phyloP scores from a whole-genome alignment of 92 coral and sea anemone genomes.

The Epizoanthus scotinus region DNA sequence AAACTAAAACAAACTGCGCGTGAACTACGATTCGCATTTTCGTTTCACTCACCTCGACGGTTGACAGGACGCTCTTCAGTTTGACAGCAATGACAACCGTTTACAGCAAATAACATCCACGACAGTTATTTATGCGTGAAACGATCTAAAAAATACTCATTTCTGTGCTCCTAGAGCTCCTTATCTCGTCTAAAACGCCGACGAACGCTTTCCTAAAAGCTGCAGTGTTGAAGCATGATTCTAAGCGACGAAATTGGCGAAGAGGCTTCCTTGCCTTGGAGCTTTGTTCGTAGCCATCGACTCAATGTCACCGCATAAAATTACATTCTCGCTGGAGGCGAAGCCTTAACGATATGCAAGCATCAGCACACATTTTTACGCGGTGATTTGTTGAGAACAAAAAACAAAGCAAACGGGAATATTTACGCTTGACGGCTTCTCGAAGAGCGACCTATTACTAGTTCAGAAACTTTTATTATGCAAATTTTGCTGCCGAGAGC shows the following conservation, averaged over 20 bases:
- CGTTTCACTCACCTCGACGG: conserved; percentile 28
- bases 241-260: not conserved
- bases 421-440: conserved; percentile 40
- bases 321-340: conserved; percentile 11
- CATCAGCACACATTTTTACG: conserved; percentile 17
- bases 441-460: conserved; percentile 26
- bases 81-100: conserved; percentile 30
- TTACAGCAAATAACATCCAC: conserved; percentile 28
- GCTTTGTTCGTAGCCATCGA: conserved; percentile 36
- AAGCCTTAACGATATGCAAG: conserved; percentile 36
- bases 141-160: not conserved
- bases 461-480: conserved; percentile 23
- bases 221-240: not conserved
- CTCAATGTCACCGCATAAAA: conserved; percentile 24
- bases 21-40: not conserved
- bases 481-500: conserved; percentile 31
- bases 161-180: conserved; percentile 1
- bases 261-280: not conserved
- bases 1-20: not conserved
- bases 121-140: not conserved
- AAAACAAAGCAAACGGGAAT: conserved; percentile 34
- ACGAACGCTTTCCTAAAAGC: not conserved
- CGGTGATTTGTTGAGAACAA: conserved; percentile 41
- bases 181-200: not conserved
- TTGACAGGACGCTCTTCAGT: conserved; percentile 19